These are phyloP conservation scores for Dexiosoma caninum DNA, from an alignment of 2,888 invertebrate species.

Conservation along the genomic window DNA sequence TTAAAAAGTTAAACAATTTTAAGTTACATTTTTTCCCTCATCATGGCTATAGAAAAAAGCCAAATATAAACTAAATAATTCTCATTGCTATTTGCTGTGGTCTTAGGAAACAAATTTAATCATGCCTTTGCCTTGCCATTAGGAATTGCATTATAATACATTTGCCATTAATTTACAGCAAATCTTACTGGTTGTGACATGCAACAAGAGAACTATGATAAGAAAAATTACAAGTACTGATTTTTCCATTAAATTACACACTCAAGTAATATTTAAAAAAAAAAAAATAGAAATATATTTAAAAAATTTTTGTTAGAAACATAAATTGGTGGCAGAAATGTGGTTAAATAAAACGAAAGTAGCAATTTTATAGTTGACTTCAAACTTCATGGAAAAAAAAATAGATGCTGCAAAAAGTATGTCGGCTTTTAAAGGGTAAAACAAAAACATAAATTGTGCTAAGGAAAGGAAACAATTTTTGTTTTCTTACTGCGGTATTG, in stretches of 20 bases:
- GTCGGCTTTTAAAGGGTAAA: neutral
- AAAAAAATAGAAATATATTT: neutral
- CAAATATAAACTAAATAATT: neutral
- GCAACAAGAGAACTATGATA: slow-evolving; percentile 37
- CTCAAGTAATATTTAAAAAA: slow-evolving; percentile 15
- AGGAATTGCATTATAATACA: slow-evolving; percentile 53
- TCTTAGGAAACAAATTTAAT: slow-evolving; percentile 27
- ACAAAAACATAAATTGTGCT: neutral
- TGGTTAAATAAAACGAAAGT: slow-evolving; percentile 26
- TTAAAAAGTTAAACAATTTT: too few relatives aligned
- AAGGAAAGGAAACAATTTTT: slow-evolving; percentile 1
- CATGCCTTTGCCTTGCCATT: neutral
- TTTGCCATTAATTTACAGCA: slow-evolving; percentile 55
- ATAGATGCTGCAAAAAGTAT: neutral
- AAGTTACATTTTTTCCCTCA: too few relatives aligned
- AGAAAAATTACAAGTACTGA: slow-evolving; percentile 49
- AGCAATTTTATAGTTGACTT: slow-evolving; percentile 40
- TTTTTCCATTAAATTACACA: slow-evolving; percentile 62
- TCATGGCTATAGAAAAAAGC: too few relatives aligned
- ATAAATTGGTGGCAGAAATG: slow-evolving; percentile 33
- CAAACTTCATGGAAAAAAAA: neutral
- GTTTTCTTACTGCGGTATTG: slow-evolving; percentile 4
- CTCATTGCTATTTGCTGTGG: neutral
- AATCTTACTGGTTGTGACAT: slow-evolving; percentile 46
- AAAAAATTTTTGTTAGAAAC: neutral